Evolutionary conservation across 2,888 invertebrate species (phyloP).

Genomic region (Oasisia sp.): DNA sequence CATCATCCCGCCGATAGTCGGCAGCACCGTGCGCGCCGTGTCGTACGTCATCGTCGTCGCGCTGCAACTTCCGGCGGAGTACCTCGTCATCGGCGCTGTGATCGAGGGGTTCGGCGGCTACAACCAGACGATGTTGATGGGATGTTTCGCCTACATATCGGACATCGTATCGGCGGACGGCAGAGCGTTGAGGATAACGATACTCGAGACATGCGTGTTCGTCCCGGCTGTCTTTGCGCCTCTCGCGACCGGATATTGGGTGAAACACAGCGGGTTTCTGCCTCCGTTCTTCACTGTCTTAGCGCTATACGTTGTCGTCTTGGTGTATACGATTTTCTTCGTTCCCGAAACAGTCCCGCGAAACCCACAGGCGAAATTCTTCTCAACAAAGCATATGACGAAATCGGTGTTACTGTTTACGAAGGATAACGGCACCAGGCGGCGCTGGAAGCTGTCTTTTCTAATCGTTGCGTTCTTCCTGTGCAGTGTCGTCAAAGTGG

Average conservation of each 20-base stretch:
- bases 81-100: slow-evolving; percentile 27
- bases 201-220: slow-evolving; percentile 34
- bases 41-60: slow-evolving; percentile 29
- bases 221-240: slow-evolving; percentile 30
- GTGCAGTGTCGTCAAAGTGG: background rate
- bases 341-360: slow-evolving; percentile 31
- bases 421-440: slow-evolving; percentile 21
- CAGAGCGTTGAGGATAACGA: slow-evolving; percentile 32
- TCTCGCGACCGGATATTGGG: slow-evolving; percentile 27
- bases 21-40: slow-evolving; percentile 18
- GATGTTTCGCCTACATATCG: slow-evolving; percentile 36
- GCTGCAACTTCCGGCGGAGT: slow-evolving; percentile 28
- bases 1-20: slow-evolving; percentile 39
- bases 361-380: slow-evolving; percentile 28
- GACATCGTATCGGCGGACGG: slow-evolving; percentile 33
- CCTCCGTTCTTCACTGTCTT: slow-evolving; percentile 21
- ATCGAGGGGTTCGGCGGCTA: slow-evolving; percentile 31
- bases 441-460: slow-evolving; percentile 31
- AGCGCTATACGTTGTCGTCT: slow-evolving; percentile 22
- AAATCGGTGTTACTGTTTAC: slow-evolving; percentile 21
- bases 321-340: slow-evolving; percentile 32
- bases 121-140: slow-evolving; percentile 30
- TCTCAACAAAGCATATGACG: slow-evolving; percentile 28
- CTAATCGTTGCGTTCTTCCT: slow-evolving; percentile 30
- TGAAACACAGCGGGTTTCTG: slow-evolving; percentile 31